These are phyloP conservation scores for Automeris io DNA, from an alignment of 2,888 invertebrate genomes.

Conservation along the genomic window DNA sequence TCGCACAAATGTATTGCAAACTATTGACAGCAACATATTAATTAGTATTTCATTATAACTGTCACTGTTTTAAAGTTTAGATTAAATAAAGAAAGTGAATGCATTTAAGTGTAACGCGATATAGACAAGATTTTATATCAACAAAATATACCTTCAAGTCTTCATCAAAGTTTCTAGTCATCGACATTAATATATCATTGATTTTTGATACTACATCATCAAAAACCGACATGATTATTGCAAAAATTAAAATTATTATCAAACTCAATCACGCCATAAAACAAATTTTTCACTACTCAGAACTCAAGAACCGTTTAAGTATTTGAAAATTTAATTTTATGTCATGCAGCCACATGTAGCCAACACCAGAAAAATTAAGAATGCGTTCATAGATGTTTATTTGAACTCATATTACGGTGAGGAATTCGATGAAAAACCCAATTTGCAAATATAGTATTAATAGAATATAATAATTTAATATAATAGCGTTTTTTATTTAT, in stretches of 20 bases:
- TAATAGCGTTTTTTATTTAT: too few species aligned
- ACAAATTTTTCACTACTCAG: too few species aligned
- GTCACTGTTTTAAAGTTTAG: constrained; percentile 1
- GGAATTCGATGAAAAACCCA: too few species aligned
- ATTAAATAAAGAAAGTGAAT: constrained; percentile 6
- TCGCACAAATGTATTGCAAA: too few species aligned
- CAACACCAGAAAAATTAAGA: too few species aligned
- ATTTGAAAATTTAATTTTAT: constrained; percentile 52
- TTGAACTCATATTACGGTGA: too few species aligned
- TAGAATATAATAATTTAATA: too few species aligned
- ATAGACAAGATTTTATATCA: constrained; percentile 12
- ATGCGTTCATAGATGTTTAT: too few species aligned
- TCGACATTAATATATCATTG: constrained; percentile 42
- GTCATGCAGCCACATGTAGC: too few species aligned
- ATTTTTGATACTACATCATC: constrained; percentile 56
- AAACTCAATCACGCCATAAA: constrained; percentile 54
- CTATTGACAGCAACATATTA: too few species aligned
- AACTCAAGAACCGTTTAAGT: constrained; percentile 70
- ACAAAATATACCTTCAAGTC: constrained; percentile 50
- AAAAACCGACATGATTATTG: constrained; percentile 61
- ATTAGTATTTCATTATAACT: constrained; percentile 4
- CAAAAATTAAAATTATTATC: constrained; percentile 39
- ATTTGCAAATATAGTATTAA: too few species aligned
- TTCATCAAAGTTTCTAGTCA: constrained; percentile 42
- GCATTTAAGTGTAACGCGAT: constrained; percentile 4